Conservation (phyloP, 2,888 invertebrate species). For the Emesis russula region DNA sequence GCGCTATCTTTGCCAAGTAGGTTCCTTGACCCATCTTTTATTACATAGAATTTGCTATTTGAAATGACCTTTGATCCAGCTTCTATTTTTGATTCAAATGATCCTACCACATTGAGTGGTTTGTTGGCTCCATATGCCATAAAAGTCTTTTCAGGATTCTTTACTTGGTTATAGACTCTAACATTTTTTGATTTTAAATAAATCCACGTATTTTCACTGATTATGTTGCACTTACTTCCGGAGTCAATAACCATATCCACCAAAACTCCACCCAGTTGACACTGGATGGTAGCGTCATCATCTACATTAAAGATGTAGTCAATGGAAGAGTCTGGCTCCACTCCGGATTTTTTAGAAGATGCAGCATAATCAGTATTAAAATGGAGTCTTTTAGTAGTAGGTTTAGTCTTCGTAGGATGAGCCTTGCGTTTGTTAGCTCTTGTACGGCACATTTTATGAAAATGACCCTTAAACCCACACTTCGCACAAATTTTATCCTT, state of each 20-base stretch:
- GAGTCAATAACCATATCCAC: no score
- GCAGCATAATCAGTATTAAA: not conserved
- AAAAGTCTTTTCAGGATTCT: not conserved
- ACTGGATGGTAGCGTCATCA: constrained; percentile 33
- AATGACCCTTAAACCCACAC: constrained; percentile 57
- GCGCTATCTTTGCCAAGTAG: constrained; percentile 13
- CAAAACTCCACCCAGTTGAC: constrained; percentile 40
- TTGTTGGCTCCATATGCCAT: not conserved
- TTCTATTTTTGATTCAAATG: constrained; percentile 23
- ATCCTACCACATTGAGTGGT: not conserved
- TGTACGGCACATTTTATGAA: constrained; percentile 27
- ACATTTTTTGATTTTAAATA: no score
- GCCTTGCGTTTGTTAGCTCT: not conserved
- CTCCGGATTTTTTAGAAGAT: not conserved
- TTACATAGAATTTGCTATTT: not conserved
- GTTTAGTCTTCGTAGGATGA: not conserved
- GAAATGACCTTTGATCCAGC: not conserved
- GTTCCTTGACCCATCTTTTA: constrained; percentile 18
- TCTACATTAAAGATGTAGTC: constrained; percentile 61
- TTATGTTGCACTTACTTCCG: no score
- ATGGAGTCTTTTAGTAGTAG: not conserved
- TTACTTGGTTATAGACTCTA: no score
- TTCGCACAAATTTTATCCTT: constrained; percentile 40
- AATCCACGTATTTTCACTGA: no score
- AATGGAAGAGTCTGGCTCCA: not conserved